Evolutionary conservation across 2,113 vertebrate species (phyloP).

Genomic region (Gadus chalcogrammus): DNA sequence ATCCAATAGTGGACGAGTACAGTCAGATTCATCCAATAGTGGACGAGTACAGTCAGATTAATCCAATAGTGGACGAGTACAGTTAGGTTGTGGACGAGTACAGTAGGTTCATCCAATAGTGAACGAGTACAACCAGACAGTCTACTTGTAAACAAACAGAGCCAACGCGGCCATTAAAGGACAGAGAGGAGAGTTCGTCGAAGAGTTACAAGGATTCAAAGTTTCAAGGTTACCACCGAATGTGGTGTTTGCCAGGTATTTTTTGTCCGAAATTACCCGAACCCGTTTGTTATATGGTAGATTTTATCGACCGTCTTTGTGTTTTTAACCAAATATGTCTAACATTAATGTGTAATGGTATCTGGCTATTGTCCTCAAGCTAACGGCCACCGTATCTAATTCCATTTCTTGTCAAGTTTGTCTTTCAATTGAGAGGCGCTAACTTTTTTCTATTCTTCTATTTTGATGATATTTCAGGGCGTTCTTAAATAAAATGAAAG

Average conservation of each 20-base stretch:
- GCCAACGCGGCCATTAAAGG: slow-evolving; percentile 51
- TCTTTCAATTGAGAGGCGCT: not conserved
- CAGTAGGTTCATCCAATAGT: no score
- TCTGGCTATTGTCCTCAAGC: slow-evolving; percentile 15
- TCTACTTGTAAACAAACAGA: slow-evolving; percentile 58
- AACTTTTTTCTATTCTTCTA: not conserved
- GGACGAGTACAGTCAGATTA: no score
- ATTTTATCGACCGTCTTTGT: not conserved
- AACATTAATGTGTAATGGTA: not conserved
- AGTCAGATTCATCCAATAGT: no score
- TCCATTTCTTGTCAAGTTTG: not conserved
- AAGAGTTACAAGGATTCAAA: slow-evolving; percentile 1
- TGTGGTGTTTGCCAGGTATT: slow-evolving; percentile 8
- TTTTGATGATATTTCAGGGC: not conserved
- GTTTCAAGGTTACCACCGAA: not conserved
- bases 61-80: no score
- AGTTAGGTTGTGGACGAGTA: no score
- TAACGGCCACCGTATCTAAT: slow-evolving; percentile 6
- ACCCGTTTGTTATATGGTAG: not conserved
- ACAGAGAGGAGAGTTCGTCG: slow-evolving; percentile 7
- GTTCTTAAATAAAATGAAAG: slow-evolving; percentile 75
- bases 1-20: no score
- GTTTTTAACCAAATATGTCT: not conserved
- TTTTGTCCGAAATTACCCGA: not conserved
- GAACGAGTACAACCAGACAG: slow-evolving; percentile 24